A percentile compares a stretch with the other conserved stretches of the same genome.
phyloP scores from a whole-genome alignment of 2,797 vertebrate species.

The Halcyon leucocephala region DNA sequence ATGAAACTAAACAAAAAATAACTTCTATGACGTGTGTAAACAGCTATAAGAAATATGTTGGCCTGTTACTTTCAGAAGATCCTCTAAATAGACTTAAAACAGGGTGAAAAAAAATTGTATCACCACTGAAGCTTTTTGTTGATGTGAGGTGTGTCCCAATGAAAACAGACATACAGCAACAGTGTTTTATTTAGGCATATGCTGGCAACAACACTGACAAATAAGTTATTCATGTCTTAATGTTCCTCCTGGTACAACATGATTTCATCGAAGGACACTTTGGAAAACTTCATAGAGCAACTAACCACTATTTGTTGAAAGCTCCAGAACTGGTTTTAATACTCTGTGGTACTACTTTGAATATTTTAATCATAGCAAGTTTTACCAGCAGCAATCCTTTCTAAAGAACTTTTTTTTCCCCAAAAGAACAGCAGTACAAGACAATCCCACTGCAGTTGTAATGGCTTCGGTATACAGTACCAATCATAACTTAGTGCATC shows the following conservation, averaged over 20 bases:
- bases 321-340: background rate
- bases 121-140: background rate
- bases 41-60: background rate
- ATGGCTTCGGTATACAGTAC: background rate
- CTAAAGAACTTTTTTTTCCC: background rate
- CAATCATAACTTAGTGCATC: background rate
- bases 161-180: background rate
- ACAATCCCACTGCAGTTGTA: background rate
- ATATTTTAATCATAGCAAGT: background rate
- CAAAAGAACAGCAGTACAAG: background rate
- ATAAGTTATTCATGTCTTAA: conserved; percentile 5
- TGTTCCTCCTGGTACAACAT: background rate
- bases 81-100: background rate
- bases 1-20: background rate
- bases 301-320: background rate
- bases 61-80: background rate
- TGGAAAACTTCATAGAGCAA: background rate
- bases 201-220: background rate
- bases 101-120: background rate
- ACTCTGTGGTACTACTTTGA: background rate
- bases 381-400: background rate
- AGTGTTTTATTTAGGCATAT: conserved; percentile 2
- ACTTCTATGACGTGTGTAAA: background rate
- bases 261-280: background rate
- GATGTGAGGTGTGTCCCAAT: background rate